Conservation (phyloP, 2,888 invertebrate genomes). For the Amphipyra tragopoginis region DNA sequence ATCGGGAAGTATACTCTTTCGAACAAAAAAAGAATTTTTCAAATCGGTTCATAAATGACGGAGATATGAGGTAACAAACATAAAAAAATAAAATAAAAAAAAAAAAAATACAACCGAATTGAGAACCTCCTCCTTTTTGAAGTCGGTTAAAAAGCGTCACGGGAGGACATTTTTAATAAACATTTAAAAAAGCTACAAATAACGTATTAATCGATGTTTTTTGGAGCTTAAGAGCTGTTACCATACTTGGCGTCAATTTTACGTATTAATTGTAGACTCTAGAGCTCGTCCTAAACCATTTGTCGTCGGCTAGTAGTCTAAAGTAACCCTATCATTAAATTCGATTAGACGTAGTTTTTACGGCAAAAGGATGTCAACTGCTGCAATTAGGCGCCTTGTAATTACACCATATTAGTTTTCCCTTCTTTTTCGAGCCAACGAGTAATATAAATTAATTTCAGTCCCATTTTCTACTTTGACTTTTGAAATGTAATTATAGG, state of each 20-base stretch:
- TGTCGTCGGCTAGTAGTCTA: constrained; percentile 33
- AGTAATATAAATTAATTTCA: constrained; percentile 79
- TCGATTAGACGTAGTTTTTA: constrained; percentile 75
- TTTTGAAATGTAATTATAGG: constrained; percentile 70
- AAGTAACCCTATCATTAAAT: constrained; percentile 81
- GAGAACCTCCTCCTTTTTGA: no score
- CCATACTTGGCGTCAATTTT: not conserved
- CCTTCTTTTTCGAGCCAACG: constrained; percentile 69
- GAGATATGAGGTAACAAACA: no score
- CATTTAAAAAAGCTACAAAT: not conserved
- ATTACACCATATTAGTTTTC: constrained; percentile 82
- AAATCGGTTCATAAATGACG: no score
- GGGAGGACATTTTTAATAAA: constrained; percentile 14
- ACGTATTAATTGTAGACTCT: not conserved
- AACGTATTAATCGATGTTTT: no score
- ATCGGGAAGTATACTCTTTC: no score
- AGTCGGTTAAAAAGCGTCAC: constrained; percentile 14
- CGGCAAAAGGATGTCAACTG: constrained; percentile 81
- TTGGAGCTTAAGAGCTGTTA: no score
- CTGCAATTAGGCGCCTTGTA: constrained; percentile 78
- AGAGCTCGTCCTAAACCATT: constrained; percentile 26
- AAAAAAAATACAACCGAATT: no score
- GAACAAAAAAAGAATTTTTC: no score
- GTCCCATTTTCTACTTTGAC: constrained; percentile 69
- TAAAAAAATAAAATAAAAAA: no score